Conservation (phyloP, 2,888 invertebrate genomes). For the Colletes collaris region DNA sequence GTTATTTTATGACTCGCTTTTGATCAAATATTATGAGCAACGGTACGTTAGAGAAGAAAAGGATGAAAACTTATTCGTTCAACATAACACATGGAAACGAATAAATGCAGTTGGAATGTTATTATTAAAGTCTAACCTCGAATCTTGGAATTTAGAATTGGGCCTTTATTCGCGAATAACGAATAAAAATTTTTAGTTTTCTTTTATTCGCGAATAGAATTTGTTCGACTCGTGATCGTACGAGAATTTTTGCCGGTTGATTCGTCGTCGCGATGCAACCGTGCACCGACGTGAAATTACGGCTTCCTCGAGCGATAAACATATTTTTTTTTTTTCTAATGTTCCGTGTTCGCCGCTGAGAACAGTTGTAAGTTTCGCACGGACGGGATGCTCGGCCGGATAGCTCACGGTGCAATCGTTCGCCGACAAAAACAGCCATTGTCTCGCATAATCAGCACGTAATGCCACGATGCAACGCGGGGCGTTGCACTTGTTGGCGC, state of each 20-base stretch:
- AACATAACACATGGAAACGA: too few species aligned
- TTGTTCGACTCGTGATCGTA: not conserved
- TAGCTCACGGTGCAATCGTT: conserved; percentile 39
- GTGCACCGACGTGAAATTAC: conserved; percentile 2
- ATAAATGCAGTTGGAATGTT: too few species aligned
- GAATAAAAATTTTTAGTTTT: too few species aligned
- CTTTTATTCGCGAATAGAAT: not conserved
- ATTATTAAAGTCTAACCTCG: too few species aligned
- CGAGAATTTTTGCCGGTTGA: not conserved
- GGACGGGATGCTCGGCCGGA: conserved; percentile 7
- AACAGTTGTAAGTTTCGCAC: conserved; percentile 40
- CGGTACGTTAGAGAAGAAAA: too few species aligned
- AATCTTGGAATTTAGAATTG: too few species aligned
- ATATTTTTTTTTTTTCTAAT: conserved; percentile 5
- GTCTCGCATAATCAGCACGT: conserved; percentile 58
- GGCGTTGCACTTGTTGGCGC: conserved; percentile 44
- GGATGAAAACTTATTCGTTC: too few species aligned
- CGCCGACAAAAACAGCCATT: conserved; percentile 46
- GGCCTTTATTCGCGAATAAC: too few species aligned
- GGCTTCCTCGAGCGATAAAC: conserved; percentile 22
- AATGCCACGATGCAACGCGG: conserved; percentile 41
- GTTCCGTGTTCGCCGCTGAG: conserved; percentile 16
- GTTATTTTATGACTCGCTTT: too few species aligned
- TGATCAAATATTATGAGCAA: too few species aligned
- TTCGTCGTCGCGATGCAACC: not conserved